phyloP scores from a whole-genome alignment of 2,113 vertebrate species.

The Tangachromis dhanisi region DNA sequence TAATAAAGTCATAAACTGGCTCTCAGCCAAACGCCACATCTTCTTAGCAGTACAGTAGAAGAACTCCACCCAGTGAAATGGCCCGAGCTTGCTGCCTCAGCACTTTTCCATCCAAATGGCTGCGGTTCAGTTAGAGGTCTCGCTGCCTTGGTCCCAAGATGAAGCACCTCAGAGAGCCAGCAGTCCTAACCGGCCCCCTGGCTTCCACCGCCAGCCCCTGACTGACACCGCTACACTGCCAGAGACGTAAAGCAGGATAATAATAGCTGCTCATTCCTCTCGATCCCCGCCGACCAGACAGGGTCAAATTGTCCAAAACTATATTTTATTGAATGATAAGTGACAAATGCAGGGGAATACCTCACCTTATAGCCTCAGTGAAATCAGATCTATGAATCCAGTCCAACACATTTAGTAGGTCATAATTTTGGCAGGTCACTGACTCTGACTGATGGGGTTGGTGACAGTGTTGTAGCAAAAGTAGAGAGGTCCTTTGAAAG shows the following conservation, averaged over 20 bases:
- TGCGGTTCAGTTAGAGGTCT: conserved; percentile 61
- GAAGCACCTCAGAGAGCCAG: conserved; percentile 53
- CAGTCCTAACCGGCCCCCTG: conserved; percentile 33
- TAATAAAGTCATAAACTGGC: conserved; percentile 18
- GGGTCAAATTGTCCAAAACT: conserved; percentile 18
- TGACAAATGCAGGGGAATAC: conserved; percentile 37
- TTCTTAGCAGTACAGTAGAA: neutral
- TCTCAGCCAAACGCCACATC: neutral
- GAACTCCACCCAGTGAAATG: conserved; percentile 38
- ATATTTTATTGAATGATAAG: conserved; percentile 29
- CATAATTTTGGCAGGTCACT: conserved; percentile 13
- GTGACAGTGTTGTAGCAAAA: neutral
- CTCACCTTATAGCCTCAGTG: neutral
- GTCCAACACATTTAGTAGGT: conserved; percentile 13
- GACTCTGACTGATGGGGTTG: conserved; percentile 5
- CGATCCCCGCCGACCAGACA: neutral
- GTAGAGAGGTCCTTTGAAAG: neutral
- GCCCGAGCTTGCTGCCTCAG: conserved; percentile 48
- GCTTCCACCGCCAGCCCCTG: conserved; percentile 35
- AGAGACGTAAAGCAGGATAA: conserved; percentile 50
- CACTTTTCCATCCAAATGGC: conserved; percentile 51
- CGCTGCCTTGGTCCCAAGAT: conserved; percentile 42
- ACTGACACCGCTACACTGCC: conserved; percentile 45
- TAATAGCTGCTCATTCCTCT: conserved; percentile 48
- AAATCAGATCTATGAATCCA: conserved; percentile 1